These are phyloP conservation scores for Molothrus aeneus DNA, from an alignment of 2,797 vertebrate genomes.

Conservation along the genomic window DNA sequence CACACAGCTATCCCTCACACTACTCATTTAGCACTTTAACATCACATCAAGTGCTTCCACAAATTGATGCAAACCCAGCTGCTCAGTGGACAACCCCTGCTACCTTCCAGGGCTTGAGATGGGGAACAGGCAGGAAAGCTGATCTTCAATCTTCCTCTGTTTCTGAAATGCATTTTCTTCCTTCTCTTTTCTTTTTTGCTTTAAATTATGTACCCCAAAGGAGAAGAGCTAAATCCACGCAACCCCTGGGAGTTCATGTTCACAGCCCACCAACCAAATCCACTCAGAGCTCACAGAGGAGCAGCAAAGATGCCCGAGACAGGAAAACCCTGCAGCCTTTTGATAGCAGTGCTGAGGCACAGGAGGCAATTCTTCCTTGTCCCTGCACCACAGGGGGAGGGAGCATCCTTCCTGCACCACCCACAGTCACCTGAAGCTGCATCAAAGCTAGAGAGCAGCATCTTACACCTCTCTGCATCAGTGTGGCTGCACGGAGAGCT, in stretches of 20 bases:
- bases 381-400: background rate
- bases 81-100: fast-evolving
- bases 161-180: background rate
- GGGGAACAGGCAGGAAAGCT: background rate
- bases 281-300: background rate
- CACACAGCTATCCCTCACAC: background rate
- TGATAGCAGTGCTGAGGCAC: fast-evolving
- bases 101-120: background rate
- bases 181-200: background rate
- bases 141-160: background rate
- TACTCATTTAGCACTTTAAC: background rate
- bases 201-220: background rate
- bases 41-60: background rate
- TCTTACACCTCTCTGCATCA: background rate
- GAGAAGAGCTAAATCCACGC: background rate
- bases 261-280: background rate
- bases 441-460: background rate
- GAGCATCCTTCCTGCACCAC: background rate
- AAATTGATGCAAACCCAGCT: background rate
- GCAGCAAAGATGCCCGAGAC: background rate
- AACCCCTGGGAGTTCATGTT: background rate
- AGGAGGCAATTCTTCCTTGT: background rate
- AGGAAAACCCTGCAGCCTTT: background rate
- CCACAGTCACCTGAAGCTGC: background rate
- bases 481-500: fast-evolving